A percentile compares a stretch with the other conserved stretches of the same genome.
Evolutionary conservation across 2,888 invertebrate genomes (phyloP).

Genomic region (Protophormia terraenovae): DNA sequence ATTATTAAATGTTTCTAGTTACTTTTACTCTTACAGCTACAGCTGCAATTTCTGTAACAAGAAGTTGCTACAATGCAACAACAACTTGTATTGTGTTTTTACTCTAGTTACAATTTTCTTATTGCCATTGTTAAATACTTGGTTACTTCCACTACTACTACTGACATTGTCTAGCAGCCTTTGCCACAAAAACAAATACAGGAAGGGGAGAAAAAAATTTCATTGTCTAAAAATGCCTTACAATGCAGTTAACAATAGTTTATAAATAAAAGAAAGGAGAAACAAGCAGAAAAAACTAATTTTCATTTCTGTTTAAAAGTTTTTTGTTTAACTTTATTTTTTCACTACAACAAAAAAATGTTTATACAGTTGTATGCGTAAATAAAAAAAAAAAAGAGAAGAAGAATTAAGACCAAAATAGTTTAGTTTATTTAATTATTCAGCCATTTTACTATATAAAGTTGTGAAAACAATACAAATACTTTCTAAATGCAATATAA

Average conservation of each 20-base stretch:
- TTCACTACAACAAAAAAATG: background rate
- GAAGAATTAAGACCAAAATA: constrained; percentile 26
- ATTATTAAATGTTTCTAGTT: constrained; percentile 52
- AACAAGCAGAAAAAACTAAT: constrained; percentile 18
- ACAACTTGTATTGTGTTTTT: constrained; percentile 3
- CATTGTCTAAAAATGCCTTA: constrained; percentile 25
- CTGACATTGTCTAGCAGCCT: constrained; percentile 5
- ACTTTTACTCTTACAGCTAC: constrained; percentile 7
- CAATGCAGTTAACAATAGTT: constrained; percentile 12
- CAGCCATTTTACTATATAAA: constrained; percentile 42
- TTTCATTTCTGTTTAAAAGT: constrained; percentile 49
- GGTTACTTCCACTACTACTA: background rate
- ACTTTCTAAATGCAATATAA: constrained; percentile 1
- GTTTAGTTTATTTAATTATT: constrained; percentile 48
- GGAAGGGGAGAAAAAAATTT: constrained; percentile 11
- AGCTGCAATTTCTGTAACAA: background rate
- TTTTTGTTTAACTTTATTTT: constrained; percentile 54
- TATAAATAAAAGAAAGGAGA: background rate
- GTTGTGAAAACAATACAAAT: constrained; percentile 11
- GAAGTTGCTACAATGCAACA: too few relatives aligned
- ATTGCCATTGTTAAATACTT: constrained; percentile 9
- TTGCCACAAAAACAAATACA: constrained; percentile 9
- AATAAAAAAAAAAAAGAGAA: background rate
- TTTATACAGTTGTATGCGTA: too few relatives aligned
- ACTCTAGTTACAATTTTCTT: background rate